Evolutionary conservation across 2,797 vertebrate species (phyloP), one percentile per base, ranked within the genome.

Genomic region (Etheostoma perlongum): DNA sequence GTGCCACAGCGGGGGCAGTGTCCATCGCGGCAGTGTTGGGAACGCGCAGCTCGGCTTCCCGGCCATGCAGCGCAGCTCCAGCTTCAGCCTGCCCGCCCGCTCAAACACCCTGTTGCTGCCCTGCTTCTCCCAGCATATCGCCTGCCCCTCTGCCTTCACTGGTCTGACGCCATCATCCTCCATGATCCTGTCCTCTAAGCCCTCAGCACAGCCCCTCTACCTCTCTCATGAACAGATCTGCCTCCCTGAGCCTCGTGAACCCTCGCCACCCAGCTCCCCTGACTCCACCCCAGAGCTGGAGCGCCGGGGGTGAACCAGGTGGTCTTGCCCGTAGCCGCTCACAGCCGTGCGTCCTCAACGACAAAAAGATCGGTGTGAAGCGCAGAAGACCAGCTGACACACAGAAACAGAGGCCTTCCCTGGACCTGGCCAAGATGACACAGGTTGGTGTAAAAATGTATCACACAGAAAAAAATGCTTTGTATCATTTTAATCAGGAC

Each of bases 371-470:
- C 0, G 97, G 97, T 0, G 79, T 99, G 78, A 99, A 99, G 83
- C 94, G 98, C 10, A 94, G 98, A 64, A 91, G 98, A 73, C 97
- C 96, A 0, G 96, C 95, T 0, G 97, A 98, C 76, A 60, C 86
- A 0, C 96, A 95, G 84, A 97, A 97, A 89, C 96, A 96, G 76
- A 94, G 98, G 90, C 98, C 98, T 53, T 99, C 97, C 2, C 87
- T 99, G 76, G 97, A 99, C 92, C 96, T 99, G 47, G 96, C 96
- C 84, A 99, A 99, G 93, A 99, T 99, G 98, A 98, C 97, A 0
- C 97, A 98, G 97, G 98, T 99, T 61, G 58, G 93, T 90, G 33
- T 25, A 23, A 62, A 71, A 83, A 72, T 18, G 48, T 5, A 42
- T 67, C 9, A 36, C 5, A 59, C 14, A 55, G 27, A 65, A 33